Conservation (phyloP, 2,113 vertebrate species). For the Vidua macroura region DNA sequence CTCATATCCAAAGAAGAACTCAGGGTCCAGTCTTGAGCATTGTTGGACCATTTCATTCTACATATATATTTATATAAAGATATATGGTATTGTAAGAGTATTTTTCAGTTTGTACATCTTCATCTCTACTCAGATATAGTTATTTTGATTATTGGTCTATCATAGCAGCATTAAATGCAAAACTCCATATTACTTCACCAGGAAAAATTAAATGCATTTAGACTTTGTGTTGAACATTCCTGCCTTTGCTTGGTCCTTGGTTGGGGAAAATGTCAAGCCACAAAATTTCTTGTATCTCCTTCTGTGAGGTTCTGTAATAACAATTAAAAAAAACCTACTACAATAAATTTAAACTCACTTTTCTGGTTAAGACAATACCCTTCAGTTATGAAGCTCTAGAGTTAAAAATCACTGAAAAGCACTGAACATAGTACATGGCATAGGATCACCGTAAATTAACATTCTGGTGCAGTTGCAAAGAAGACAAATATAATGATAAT, state of each 20-base stretch:
- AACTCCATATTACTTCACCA: background rate
- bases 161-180: background rate
- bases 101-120: background rate
- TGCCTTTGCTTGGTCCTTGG: background rate
- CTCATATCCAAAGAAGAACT: background rate
- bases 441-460: background rate
- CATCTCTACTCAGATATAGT: background rate
- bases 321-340: background rate
- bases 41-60: background rate
- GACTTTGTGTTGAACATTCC: background rate
- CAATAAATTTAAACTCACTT: background rate
- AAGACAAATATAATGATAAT: background rate
- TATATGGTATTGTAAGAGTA: background rate
- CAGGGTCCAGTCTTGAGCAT: background rate
- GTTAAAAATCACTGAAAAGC: background rate
- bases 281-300: background rate
- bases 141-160: background rate
- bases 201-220: background rate
- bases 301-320: background rate
- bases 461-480: background rate
- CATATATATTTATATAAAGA: background rate
- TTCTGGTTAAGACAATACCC: background rate
- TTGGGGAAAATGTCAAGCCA: background rate
- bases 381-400: background rate
- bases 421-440: too few species aligned